phyloP scores from a whole-genome alignment of 2,113 vertebrate species.

The Illadopsis cleaveri region DNA sequence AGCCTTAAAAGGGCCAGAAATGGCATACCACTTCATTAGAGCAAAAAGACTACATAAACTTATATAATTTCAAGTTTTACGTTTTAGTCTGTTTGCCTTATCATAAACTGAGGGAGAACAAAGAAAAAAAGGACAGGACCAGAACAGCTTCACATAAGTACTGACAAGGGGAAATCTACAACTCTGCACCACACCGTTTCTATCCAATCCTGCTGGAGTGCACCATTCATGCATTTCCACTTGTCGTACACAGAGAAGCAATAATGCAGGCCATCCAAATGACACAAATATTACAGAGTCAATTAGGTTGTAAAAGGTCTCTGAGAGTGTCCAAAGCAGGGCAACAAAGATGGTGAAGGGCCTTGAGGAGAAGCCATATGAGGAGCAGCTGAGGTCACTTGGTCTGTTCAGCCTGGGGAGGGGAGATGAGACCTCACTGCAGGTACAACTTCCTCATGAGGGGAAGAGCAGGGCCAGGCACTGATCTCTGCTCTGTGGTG shows the following conservation, averaged over 20 bases:
- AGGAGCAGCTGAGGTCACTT: neutral
- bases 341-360: neutral
- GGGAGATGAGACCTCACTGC: neutral
- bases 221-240: accelerated
- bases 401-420: neutral
- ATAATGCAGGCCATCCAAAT: neutral
- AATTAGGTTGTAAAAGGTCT: neutral
- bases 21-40: neutral
- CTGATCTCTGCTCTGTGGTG: neutral
- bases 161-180: neutral
- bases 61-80: neutral
- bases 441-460: neutral
- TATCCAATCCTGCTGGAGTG: neutral
- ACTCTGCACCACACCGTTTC: neutral
- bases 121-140: neutral
- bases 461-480: neutral
- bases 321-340: neutral
- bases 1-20: neutral
- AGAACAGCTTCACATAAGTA: neutral
- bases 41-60: neutral
- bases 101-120: neutral
- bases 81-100: neutral
- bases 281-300: neutral
- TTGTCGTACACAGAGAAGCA: neutral
- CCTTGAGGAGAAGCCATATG: neutral